Evolutionary conservation across 2,888 invertebrate genomes (phyloP).

Genomic region (Buathra laborator): DNA sequence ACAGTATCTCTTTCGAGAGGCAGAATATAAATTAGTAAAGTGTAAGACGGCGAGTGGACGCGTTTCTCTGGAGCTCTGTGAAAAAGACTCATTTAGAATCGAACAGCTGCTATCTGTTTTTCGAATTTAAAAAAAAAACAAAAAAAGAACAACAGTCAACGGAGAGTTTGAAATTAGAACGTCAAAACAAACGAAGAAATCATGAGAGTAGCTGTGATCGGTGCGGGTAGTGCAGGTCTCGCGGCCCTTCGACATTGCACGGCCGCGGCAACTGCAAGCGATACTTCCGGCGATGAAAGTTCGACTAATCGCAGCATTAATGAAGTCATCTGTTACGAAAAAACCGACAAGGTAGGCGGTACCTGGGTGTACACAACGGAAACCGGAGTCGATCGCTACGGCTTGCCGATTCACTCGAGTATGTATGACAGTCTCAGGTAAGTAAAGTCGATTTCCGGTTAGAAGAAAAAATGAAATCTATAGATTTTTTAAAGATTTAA

Average conservation of each 20-base stretch:
- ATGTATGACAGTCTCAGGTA: constrained; percentile 96
- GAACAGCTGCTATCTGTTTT: not conserved
- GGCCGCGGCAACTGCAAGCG: constrained; percentile 75
- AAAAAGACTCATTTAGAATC: not conserved
- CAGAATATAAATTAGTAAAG: constrained; percentile 7
- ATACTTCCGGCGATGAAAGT: constrained; percentile 83
- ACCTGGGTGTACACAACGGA: constrained; percentile 96
- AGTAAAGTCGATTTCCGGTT: constrained; percentile 63
- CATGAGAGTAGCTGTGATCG: constrained; percentile 91
- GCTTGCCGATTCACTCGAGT: constrained; percentile 94
- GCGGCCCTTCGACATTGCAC: constrained; percentile 91
- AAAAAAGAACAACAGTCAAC: not conserved
- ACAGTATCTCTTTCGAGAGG: constrained; percentile 44
- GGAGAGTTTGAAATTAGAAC: constrained; percentile 6
- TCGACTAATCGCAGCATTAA: constrained; percentile 69
- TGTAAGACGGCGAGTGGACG: constrained; percentile 1
- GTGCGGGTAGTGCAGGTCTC: constrained; percentile 96
- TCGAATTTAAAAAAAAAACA: not conserved
- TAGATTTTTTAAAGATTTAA: not conserved
- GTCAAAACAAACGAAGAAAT: constrained; percentile 19
- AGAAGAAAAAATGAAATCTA: not conserved
- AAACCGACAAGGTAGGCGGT: constrained; percentile 92
- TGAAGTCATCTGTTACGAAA: constrained; percentile 91
- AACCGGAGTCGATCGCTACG: constrained; percentile 91
- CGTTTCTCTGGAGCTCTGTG: constrained; percentile 13